These are phyloP conservation scores for Actenoides lindsayi DNA, from an alignment of 2,113 vertebrate species.

Conservation along the genomic window DNA sequence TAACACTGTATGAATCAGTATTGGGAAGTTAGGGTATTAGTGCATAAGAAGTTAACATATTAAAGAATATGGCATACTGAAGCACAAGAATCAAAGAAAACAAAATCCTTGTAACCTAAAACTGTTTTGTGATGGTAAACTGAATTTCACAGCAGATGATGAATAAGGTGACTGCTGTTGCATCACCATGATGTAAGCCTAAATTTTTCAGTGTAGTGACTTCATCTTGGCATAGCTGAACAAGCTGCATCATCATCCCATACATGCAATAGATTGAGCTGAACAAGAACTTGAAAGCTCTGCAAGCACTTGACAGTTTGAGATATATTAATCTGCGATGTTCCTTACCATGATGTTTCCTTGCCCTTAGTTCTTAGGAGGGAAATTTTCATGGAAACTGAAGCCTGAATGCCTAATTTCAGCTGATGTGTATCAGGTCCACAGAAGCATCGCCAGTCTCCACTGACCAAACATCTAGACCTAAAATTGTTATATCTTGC, in stretches of 20 bases:
- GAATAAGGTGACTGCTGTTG: not conserved
- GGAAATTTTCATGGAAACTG: not conserved
- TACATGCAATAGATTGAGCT: not conserved
- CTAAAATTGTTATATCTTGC: not conserved
- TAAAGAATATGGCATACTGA: slow-evolving; percentile 5
- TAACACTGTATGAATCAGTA: not conserved
- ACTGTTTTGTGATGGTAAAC: not conserved
- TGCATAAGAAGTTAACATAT: slow-evolving; percentile 2
- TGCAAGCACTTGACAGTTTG: not conserved
- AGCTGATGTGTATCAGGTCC: not conserved
- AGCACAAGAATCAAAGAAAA: slow-evolving; percentile 1
- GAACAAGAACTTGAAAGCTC: not conserved
- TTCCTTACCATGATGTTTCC: not conserved
- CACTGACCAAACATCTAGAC: not conserved
- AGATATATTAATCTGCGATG: not conserved
- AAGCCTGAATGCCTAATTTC: not conserved
- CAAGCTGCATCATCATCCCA: not conserved
- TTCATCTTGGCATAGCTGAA: not conserved
- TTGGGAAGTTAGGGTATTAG: slow-evolving; percentile 24
- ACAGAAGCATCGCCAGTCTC: not conserved
- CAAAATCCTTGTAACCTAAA: not conserved
- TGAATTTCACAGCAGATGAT: not conserved
- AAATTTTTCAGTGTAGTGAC: not conserved
- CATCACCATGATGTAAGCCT: not conserved
- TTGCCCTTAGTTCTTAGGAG: not conserved